These are phyloP conservation scores for Jaculus jaculus DNA, from an alignment of 2,113 vertebrate species.

Conservation along the genomic window DNA sequence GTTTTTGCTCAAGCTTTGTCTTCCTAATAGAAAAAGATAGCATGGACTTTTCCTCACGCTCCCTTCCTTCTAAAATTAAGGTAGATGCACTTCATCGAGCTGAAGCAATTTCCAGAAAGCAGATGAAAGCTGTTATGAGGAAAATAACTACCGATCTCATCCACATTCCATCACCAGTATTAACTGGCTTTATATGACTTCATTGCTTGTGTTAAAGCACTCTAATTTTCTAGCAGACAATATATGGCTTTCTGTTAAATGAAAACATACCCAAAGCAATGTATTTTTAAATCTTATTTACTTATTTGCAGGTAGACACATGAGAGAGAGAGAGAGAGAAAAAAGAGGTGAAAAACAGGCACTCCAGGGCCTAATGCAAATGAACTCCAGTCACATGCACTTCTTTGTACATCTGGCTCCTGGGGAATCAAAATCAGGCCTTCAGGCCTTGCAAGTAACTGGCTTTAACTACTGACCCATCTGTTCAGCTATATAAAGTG, in stretches of 20 bases:
- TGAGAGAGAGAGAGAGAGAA: too few species aligned
- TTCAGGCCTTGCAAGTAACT: too few species aligned
- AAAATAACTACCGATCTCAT: neutral
- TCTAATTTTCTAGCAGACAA: neutral
- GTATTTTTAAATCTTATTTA: too few species aligned
- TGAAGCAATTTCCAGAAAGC: neutral
- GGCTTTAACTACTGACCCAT: too few species aligned
- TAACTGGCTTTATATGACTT: neutral
- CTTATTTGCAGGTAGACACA: too few species aligned
- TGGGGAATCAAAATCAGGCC: too few species aligned
- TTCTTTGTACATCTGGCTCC: too few species aligned
- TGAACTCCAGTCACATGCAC: too few species aligned
- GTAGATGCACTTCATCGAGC: neutral
- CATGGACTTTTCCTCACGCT: fast-evolving
- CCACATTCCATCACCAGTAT: neutral
- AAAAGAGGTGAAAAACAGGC: too few species aligned
- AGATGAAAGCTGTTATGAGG: neutral
- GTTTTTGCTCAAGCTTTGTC: neutral
- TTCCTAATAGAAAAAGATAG: neutral
- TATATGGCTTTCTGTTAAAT: neutral
- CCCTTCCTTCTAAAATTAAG: neutral
- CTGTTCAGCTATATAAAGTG: too few species aligned
- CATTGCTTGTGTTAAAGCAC: neutral
- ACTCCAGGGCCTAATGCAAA: too few species aligned
- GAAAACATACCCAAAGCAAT: too few species aligned